Percentiles rank a stretch among this genome's conserved stretches.
phyloP scores from a whole-genome alignment of 64 coral and sea anemone genomes.

The Exaiptasia diaphana region DNA sequence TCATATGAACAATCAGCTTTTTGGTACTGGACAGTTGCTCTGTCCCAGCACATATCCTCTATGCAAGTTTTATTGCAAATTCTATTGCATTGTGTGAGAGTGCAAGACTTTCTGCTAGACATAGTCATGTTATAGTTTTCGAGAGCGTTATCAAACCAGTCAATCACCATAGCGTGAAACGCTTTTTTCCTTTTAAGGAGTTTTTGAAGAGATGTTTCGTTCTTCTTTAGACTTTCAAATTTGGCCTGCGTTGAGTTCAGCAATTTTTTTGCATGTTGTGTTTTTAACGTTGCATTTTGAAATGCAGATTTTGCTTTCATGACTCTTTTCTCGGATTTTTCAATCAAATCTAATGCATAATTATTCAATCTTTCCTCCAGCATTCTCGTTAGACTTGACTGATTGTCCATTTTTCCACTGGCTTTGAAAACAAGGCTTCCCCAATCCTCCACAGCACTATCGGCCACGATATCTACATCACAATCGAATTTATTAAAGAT shows the following conservation, averaged over 20 bases:
- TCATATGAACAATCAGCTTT: neutral
- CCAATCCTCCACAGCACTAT: neutral
- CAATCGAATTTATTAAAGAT: neutral
- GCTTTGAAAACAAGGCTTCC: neutral
- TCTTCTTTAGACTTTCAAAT: neutral
- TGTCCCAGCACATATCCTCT: slow-evolving; percentile 1
- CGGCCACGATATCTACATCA: neutral
- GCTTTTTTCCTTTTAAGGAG: neutral
- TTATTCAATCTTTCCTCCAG: neutral
- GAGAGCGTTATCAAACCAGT: neutral
- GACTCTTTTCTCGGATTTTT: neutral
- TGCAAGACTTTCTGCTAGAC: neutral
- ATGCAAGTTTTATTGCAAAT: slow-evolving; percentile 4
- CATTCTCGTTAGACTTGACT: neutral
- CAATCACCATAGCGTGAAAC: no score
- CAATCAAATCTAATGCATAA: neutral
- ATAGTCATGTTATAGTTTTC: neutral
- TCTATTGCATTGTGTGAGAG: neutral
- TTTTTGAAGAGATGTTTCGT: neutral
- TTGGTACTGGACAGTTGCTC: neutral
- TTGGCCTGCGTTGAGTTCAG: neutral
- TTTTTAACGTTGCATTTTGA: neutral
- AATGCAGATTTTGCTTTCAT: neutral
- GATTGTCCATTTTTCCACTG: neutral
- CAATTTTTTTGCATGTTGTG: neutral